Conservation (phyloP, 2,888 invertebrate genomes). For the Drosophila cyrtoloma region DNA sequence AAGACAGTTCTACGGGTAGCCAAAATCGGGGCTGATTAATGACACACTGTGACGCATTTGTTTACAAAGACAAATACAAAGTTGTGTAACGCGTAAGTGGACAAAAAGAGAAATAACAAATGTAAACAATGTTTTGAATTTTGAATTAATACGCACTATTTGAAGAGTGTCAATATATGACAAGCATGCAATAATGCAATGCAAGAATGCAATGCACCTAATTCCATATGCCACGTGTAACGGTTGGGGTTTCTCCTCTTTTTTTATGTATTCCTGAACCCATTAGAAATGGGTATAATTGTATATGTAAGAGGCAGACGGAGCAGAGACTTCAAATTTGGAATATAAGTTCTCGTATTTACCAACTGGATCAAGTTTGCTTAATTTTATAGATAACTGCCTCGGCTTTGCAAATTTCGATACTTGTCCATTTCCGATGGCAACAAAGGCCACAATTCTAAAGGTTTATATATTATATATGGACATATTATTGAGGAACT, state of each 20-base stretch:
- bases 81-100: neutral
- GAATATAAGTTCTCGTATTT: neutral
- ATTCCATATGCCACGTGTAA: neutral
- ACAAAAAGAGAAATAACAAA: neutral
- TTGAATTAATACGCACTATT: constrained; percentile 26
- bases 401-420: neutral
- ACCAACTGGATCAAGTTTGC: too few relatives aligned
- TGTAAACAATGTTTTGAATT: neutral
- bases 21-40: neutral
- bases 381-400: too few relatives aligned
- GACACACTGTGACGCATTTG: constrained; percentile 8
- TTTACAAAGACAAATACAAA: constrained; percentile 1
- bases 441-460: neutral
- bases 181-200: constrained; percentile 18
- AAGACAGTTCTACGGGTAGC: neutral
- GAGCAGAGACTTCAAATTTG: neutral
- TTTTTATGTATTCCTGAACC: neutral
- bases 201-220: neutral
- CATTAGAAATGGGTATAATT: neutral
- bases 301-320: neutral
- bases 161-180: constrained; percentile 45
- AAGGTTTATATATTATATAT: neutral
- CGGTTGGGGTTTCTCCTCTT: neutral
- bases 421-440: neutral
- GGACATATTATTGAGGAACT: neutral